These are phyloP conservation scores for Neosalanx taihuensis DNA, from an alignment of 2,797 vertebrate species.

Conservation along the genomic window DNA sequence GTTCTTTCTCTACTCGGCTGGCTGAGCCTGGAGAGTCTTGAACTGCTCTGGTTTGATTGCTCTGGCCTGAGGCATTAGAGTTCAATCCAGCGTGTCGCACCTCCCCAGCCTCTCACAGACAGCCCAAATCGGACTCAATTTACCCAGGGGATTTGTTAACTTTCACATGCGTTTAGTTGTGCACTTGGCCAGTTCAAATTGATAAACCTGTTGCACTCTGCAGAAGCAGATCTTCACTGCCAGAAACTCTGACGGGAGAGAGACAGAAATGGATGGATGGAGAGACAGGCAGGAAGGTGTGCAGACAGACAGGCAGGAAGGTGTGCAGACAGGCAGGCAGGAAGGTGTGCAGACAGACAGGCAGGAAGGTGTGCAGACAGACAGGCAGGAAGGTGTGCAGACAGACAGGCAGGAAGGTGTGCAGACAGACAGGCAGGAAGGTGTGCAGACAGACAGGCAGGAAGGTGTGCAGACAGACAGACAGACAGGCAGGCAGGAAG, in stretches of 20 bases:
- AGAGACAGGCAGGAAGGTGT: not conserved
- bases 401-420: too few relatives aligned
- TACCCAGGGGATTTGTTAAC: slow-evolving; percentile 85
- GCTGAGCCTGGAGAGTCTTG: slow-evolving; percentile 73
- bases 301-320: not conserved
- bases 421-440: too few relatives aligned
- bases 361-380: too few relatives aligned
- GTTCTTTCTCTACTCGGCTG: slow-evolving; percentile 69
- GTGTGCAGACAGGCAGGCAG: not conserved
- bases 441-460: too few relatives aligned
- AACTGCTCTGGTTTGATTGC: slow-evolving; percentile 80
- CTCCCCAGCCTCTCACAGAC: slow-evolving; percentile 81
- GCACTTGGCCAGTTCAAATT: slow-evolving; percentile 83
- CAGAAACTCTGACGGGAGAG: slow-evolving; percentile 55
- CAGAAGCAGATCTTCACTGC: slow-evolving; percentile 59
- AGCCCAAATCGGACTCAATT: slow-evolving; percentile 82
- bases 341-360: not conserved
- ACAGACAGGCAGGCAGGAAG: too few relatives aligned
- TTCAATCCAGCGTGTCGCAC: slow-evolving; percentile 82
- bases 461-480: too few relatives aligned
- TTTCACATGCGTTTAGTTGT: slow-evolving; percentile 87
- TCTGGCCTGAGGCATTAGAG: slow-evolving; percentile 82
- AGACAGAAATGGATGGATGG: slow-evolving; percentile 26
- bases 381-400: too few relatives aligned
- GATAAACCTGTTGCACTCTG: slow-evolving; percentile 82